A percentile compares a stretch with the other conserved stretches of the same genome.
Evolutionary conservation across 2,113 vertebrate species (phyloP).

Genomic region (Hystrix brachyura): DNA sequence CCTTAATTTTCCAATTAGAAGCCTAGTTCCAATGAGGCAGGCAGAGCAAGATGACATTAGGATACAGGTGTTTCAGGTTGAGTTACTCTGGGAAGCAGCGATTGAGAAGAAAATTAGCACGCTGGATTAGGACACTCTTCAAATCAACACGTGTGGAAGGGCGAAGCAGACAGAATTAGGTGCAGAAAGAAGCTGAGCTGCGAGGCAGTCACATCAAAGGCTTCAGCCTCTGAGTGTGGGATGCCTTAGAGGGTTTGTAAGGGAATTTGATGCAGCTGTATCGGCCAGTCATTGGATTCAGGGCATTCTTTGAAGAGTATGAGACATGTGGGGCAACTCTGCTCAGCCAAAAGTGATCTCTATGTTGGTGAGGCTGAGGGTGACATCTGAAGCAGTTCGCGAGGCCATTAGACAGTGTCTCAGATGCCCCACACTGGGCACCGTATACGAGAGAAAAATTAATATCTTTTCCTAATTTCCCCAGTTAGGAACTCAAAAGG

Average conservation of each 20-base stretch:
- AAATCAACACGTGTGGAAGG: not conserved
- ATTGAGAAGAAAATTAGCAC: not conserved
- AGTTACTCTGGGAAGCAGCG: not conserved
- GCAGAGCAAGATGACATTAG: not conserved
- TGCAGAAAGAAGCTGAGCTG: not conserved
- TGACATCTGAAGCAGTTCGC: not conserved
- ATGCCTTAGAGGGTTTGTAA: not conserved
- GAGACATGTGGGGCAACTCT: not conserved
- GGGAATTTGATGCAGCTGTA: fast-evolving
- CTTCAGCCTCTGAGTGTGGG: not conserved
- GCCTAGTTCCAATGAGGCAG: not conserved
- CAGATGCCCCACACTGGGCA: not conserved
- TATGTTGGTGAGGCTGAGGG: not conserved
- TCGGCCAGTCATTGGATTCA: not conserved
- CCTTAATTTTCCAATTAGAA: not conserved
- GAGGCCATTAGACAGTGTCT: not conserved
- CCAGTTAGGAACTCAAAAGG: not conserved
- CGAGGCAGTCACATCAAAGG: not conserved
- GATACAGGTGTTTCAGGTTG: not conserved
- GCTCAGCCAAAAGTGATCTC: not conserved
- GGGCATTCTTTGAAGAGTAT: fast-evolving
- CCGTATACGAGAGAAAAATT: not conserved
- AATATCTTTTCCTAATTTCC: not conserved
- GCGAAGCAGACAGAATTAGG: not conserved
- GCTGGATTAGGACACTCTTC: not conserved